These are phyloP conservation scores for Caerostris darwini DNA, from an alignment of 1,140 invertebrate genomes.

Conservation along the genomic window DNA sequence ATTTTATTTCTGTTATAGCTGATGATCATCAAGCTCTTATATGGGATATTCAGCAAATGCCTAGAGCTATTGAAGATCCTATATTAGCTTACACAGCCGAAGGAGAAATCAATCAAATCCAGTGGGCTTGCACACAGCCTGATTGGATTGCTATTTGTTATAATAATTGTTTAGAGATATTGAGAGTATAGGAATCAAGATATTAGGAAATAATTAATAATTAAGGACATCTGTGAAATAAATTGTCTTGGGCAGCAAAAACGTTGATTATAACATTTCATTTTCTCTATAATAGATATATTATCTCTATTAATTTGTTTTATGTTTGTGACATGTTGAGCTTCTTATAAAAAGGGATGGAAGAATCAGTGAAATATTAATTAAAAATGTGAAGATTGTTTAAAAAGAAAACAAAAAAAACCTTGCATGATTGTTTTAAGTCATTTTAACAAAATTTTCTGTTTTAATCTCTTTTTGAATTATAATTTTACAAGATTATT, in stretches of 20 bases:
- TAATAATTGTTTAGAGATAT: slow-evolving; percentile 98
- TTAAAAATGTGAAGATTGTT: too few relatives aligned
- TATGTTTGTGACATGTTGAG: neutral
- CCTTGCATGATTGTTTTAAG: too few relatives aligned
- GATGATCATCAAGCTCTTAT: slow-evolving; percentile 99
- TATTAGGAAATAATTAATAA: slow-evolving; percentile 77
- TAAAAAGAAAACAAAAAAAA: too few relatives aligned
- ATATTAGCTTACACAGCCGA: slow-evolving; percentile 99
- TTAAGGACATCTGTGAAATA: slow-evolving; percentile 65
- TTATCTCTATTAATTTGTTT: too few relatives aligned
- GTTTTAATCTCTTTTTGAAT: too few relatives aligned
- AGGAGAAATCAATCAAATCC: slow-evolving; percentile 99
- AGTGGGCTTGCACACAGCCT: slow-evolving; percentile 99
- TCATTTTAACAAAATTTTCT: too few relatives aligned
- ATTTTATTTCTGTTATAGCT: slow-evolving; percentile 79
- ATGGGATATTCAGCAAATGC: slow-evolving; percentile 99
- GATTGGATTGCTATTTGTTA: slow-evolving; percentile 99
- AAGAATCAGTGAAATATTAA: too few relatives aligned
- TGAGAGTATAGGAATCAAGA: slow-evolving; percentile 88
- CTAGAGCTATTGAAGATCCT: slow-evolving; percentile 99
- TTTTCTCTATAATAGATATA: too few relatives aligned
- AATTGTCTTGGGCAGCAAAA: slow-evolving; percentile 50
- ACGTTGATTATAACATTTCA: neutral
- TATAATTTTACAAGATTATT: too few relatives aligned
- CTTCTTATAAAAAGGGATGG: neutral